Percentiles rank a stretch among this genome's conserved stretches.
Evolutionary conservation across 2,113 vertebrate genomes (phyloP).

Genomic region (Cricetomys ansorgei): DNA sequence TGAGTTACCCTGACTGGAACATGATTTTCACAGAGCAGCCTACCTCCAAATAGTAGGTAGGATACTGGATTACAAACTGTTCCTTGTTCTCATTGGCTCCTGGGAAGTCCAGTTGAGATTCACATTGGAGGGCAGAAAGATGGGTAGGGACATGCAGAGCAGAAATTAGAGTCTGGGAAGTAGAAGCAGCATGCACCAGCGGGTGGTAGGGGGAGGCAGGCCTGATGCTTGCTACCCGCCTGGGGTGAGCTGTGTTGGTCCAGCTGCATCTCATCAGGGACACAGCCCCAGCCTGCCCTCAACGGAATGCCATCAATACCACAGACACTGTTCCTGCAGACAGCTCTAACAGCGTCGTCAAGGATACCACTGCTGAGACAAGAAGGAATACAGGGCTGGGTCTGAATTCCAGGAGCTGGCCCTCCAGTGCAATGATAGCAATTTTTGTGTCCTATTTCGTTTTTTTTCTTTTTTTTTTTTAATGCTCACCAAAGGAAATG

Average conservation of each 20-base stretch:
- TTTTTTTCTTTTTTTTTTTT: background rate
- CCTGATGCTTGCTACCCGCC: background rate
- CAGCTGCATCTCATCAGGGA: constrained; percentile 57
- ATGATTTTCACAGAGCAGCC: background rate
- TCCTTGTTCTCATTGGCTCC: background rate
- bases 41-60: background rate
- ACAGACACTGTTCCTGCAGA: constrained; percentile 43
- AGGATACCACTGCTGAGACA: constrained; percentile 69
- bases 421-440: background rate
- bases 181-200: constrained; percentile 34
- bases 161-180: background rate
- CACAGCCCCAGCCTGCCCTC: constrained; percentile 62
- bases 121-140: background rate
- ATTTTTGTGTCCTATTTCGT: background rate
- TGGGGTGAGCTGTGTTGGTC: constrained; percentile 4
- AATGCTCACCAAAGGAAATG: constrained; percentile 38
- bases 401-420: constrained; percentile 67
- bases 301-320: constrained; percentile 57
- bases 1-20: background rate
- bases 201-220: background rate
- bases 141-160: background rate
- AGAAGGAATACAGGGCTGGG: constrained; percentile 30
- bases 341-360: constrained; percentile 61
- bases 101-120: background rate
- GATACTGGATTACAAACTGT: background rate